Conservation (phyloP, 2,113 vertebrate species). For the Tetrao urogallus region DNA sequence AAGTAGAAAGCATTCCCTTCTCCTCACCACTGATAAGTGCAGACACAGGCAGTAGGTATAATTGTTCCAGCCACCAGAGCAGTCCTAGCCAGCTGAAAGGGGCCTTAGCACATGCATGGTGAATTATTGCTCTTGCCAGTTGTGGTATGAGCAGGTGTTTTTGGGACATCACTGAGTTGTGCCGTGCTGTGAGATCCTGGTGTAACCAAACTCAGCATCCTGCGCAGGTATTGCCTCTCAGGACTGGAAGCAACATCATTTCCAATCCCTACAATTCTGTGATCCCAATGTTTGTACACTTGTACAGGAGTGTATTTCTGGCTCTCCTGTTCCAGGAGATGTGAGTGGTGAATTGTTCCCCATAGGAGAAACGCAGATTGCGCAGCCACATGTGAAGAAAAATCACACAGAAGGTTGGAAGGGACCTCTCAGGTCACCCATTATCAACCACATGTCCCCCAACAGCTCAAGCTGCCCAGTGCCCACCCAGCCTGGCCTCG, state of each 20-base stretch:
- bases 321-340: background rate
- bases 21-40: slow-evolving; percentile 27
- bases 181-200: background rate
- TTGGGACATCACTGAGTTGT: background rate
- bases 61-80: background rate
- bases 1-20: slow-evolving; percentile 16
- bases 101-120: background rate
- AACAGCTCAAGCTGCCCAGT: too few species aligned
- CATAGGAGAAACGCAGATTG: background rate
- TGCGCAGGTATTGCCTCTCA: background rate
- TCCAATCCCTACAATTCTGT: too few species aligned
- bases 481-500: too few species aligned
- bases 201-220: background rate
- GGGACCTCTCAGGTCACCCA: too few species aligned
- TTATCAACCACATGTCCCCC: too few species aligned
- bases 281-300: too few species aligned
- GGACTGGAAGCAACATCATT: background rate
- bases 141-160: background rate
- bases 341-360: background rate
- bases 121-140: background rate
- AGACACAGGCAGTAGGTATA: background rate
- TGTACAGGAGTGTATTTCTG: background rate
- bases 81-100: background rate
- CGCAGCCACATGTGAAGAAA: background rate
- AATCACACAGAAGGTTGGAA: background rate